Evolutionary conservation across 2,797 vertebrate species (phyloP).

Genomic region (Orientallactaga sibirica): DNA sequence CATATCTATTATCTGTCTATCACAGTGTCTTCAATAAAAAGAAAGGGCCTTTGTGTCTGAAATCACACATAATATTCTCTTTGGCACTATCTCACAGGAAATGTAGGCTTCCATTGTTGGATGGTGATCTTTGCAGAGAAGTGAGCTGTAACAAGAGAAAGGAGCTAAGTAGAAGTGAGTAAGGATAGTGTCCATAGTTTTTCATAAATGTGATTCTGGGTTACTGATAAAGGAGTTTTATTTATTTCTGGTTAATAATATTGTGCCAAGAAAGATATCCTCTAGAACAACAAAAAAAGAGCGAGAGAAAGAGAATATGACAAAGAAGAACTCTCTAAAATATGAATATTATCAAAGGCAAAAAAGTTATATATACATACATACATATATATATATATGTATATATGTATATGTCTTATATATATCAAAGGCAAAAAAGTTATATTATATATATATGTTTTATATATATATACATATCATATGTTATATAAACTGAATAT

Average conservation of each 20-base stretch:
- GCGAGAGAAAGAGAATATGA: background rate
- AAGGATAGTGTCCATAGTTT: background rate
- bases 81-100: constrained; percentile 4
- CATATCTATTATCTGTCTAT: background rate
- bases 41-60: constrained; percentile 13
- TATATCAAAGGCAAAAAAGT: background rate
- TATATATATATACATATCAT: no score
- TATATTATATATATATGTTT: no score
- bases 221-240: constrained; percentile 22
- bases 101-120: constrained; percentile 5
- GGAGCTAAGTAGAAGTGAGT: constrained; percentile 45
- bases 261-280: constrained; percentile 1
- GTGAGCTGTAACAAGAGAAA: constrained; percentile 22
- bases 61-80: constrained; percentile 29
- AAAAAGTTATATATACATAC: background rate
- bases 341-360: background rate
- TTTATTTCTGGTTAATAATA: constrained; percentile 56
- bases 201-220: constrained; percentile 36
- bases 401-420: no score
- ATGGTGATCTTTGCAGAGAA: constrained; percentile 26
- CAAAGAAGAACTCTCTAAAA: background rate
- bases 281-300: background rate
- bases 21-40: constrained; percentile 42
- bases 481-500: constrained; percentile 13
- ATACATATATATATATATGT: no score